Base-by-base conservation (phyloP, 1,140 invertebrate species). In the Drosophila simulans region DNA sequence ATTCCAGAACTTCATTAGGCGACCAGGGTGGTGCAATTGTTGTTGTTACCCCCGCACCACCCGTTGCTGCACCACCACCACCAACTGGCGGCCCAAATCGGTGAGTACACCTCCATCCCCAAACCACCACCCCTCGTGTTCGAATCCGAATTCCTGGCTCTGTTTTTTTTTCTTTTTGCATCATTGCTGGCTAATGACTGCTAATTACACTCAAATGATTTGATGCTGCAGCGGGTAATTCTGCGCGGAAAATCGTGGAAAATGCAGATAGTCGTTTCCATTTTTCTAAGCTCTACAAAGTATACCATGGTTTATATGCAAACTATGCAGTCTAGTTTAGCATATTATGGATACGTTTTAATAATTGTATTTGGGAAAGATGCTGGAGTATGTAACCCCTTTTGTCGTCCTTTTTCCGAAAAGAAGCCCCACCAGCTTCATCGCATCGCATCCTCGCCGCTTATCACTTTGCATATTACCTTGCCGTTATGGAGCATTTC, bases 1-100 rank as follows among this genome's bases (percentile, higher is more conserved):
- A 90, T 89, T 90, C 88, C 88, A 90, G 76, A 90, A 90, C 86
- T 86, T 90, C 88, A 90, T 90, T 90, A 90, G 88, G 74, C 74
- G 84, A 89, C 68, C 83, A 82, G 58, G 77, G 56, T 51, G 46
- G 48, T 13, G 53, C 37, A 5, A 62, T 53, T 42, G 48, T 53
- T 42, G 48, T 53, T 53, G 58, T 48, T n/a, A 7, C 71, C 43
- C 39, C 43, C 40, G 69, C 48, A 22, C 53, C 66, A 40, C 15
- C 71, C 51, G 46, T 34, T 45, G 57, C 13, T 25, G 52, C 71
- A 22, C 54, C 59, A 48, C 54, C 55, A 37, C 53, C 66, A 31
- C 57, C 65, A 43, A 31, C 35, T 10, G 53, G 49, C 52, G 45
- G 45, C 46, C 46, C 64, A 71, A 82, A 77, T 59, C 70, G 83